These are phyloP conservation scores for Ctenopoma multispine DNA, from an alignment of 2,797 vertebrate genomes.

Conservation along the genomic window DNA sequence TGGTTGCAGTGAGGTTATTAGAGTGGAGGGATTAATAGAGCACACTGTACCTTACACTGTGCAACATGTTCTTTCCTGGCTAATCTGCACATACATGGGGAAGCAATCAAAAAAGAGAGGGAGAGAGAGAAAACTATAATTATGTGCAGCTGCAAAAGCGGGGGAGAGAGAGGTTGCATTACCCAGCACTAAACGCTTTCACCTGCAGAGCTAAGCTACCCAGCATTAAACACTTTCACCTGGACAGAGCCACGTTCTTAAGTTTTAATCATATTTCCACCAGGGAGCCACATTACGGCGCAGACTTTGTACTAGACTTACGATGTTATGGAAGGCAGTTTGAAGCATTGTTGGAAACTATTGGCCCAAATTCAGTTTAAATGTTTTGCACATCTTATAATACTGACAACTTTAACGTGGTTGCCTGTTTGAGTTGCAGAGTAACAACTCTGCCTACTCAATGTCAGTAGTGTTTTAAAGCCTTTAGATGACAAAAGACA, in stretches of 20 bases:
- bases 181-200: constrained; percentile 79
- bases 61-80: constrained; percentile 67
- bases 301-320: constrained; percentile 16
- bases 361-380: too few relatives aligned
- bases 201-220: constrained; percentile 69
- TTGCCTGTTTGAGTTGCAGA: too few relatives aligned
- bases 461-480: too few relatives aligned
- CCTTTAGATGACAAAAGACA: too few relatives aligned
- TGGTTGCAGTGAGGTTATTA: background rate
- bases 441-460: too few relatives aligned
- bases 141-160: constrained; percentile 79
- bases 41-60: constrained; percentile 54
- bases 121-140: constrained; percentile 70
- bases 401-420: too few relatives aligned
- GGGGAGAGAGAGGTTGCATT: constrained; percentile 72
- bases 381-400: too few relatives aligned
- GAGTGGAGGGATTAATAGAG: constrained; percentile 44
- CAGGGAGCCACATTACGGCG: constrained; percentile 29
- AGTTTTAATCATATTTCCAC: constrained; percentile 60
- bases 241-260: constrained; percentile 52
- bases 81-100: constrained; percentile 75
- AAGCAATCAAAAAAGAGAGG: constrained; percentile 74
- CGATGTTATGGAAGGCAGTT: constrained; percentile 14
- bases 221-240: constrained; percentile 74
- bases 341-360: background rate